Evolutionary conservation across 2,113 vertebrate genomes (phyloP), one percentile per base, ranked within the genome.

Genomic region (Menidia beryllina): DNA sequence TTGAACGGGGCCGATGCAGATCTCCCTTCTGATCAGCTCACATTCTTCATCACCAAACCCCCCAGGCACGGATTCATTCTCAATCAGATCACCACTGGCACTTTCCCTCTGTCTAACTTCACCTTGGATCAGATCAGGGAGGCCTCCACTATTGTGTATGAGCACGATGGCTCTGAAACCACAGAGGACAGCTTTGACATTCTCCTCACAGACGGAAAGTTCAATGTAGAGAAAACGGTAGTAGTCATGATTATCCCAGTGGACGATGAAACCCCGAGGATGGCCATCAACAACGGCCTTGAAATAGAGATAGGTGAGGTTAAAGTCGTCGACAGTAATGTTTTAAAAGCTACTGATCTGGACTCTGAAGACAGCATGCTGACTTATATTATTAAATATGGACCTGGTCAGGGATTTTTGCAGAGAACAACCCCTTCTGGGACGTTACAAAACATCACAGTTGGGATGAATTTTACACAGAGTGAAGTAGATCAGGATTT

Each of bases 381-480:
- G 49, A 93, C 92, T 1, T 99, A 96, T 7, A 53, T 98, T 45
- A 83, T 98, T 75, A 95, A 92, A 39, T 95, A 95, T 0, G 97
- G 95, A 8, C 97, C 97, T 1, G 75, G 82, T 59, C 96, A 98
- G 77, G 97, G 97, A 1, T 86, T 94, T 62, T 69, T 99, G 62
- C 96, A 97, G 75, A 94, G 82, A 87, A 84, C 63, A 58, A 92
- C 84, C 0, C 79, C 85, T 30, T 85, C 70, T 14, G 95, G 95
- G 51, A 70, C 58, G 10, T 58, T 92, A 45, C 93, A 95, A 77
- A 99, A 98, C 69, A 93, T 99, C 48, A 96, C 96, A 0, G 39
- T 95, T 49, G 96, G 96, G 39, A 97, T 96, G 96, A 99, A 98
- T 83, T 97, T 99, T 56, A 98, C 97, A 8, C 97, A 99, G 61